Percentiles rank a stretch among this genome's conserved stretches.
phyloP scores from a whole-genome alignment of 2,888 invertebrate species.

The Sthenelais limicola region DNA sequence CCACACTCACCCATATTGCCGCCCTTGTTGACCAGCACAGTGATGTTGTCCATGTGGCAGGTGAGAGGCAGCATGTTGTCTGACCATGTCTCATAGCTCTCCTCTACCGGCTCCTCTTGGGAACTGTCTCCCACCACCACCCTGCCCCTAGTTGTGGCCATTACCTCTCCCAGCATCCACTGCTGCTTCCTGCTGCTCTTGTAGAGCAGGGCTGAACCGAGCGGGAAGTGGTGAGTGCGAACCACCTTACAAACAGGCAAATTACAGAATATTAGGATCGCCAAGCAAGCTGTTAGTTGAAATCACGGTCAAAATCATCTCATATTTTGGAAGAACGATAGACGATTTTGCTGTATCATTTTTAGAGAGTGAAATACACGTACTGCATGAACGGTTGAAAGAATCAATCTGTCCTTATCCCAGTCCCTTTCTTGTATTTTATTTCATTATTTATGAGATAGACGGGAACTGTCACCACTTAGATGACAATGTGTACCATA shows the following conservation, averaged over 20 bases:
- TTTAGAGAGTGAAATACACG: too few species aligned
- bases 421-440: too few species aligned
- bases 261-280: too few species aligned
- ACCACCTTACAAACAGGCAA: slow-evolving; percentile 41
- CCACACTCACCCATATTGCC: neutral
- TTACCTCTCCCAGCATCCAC: slow-evolving; percentile 45
- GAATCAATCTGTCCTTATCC: too few species aligned
- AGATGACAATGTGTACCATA: too few species aligned
- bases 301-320: too few species aligned
- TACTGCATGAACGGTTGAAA: too few species aligned
- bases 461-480: too few species aligned
- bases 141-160: slow-evolving; percentile 6
- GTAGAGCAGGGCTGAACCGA: slow-evolving; percentile 45
- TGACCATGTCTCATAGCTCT: neutral
- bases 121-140: slow-evolving; percentile 5
- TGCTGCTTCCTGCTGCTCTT: slow-evolving; percentile 41
- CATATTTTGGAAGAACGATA: too few species aligned
- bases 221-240: slow-evolving; percentile 44
- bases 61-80: neutral
- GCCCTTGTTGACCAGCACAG: neutral
- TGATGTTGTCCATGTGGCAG: neutral
- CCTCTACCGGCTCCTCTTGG: neutral
- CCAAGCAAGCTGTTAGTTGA: too few species aligned
- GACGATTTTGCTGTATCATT: too few species aligned
- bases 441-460: too few species aligned